Conservation (phyloP, 2,888 invertebrate genomes). For the Spodoptera picta region DNA sequence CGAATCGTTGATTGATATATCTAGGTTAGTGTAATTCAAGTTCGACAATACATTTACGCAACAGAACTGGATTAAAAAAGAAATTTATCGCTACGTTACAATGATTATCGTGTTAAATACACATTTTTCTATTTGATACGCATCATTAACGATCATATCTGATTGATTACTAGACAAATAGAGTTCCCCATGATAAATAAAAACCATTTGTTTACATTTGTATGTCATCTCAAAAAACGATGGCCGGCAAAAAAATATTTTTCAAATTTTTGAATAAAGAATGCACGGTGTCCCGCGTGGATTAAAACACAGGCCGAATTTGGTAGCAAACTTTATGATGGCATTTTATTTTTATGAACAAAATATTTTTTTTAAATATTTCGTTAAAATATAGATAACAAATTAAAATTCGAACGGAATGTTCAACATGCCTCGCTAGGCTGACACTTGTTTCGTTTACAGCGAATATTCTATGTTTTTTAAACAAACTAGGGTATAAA, state of each 20-base stretch:
- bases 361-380: constrained; percentile 26
- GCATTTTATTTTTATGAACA: constrained; percentile 12
- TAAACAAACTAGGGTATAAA: no score
- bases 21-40: constrained; percentile 38
- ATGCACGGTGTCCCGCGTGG: constrained; percentile 11
- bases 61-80: constrained; percentile 36
- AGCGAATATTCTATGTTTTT: no score
- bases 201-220: not conserved
- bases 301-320: constrained; percentile 14
- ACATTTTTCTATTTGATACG: constrained; percentile 36
- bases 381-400: constrained; percentile 2
- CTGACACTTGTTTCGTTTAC: no score
- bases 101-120: constrained; percentile 47
- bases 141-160: constrained; percentile 38
- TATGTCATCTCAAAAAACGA: not conserved
- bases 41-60: constrained; percentile 32
- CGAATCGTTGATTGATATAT: constrained; percentile 27
- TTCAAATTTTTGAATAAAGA: constrained; percentile 3
- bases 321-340: not conserved
- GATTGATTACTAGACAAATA: constrained; percentile 37
- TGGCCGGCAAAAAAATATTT: not conserved
- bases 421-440: no score
- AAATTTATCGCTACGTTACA: constrained; percentile 48
- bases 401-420: constrained; percentile 9
- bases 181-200: constrained; percentile 18